phyloP scores from a whole-genome alignment of 2,113 vertebrate species.

The Marcusenius ussheri region DNA sequence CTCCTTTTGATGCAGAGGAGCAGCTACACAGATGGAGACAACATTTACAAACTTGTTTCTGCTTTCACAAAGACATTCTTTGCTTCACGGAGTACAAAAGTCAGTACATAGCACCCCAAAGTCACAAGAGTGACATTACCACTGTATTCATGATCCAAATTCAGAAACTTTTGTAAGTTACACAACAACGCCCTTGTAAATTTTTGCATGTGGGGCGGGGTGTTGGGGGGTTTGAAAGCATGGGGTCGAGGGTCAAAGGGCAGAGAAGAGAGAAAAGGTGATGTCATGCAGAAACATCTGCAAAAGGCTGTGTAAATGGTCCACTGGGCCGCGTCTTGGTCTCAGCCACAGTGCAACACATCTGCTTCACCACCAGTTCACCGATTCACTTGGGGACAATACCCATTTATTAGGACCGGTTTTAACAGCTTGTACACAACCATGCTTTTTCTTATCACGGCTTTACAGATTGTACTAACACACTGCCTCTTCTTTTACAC shows the following conservation, averaged over 20 bases:
- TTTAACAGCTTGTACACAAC: neutral
- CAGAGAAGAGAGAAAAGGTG: neutral
- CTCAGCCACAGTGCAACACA: neutral
- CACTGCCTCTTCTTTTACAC: neutral
- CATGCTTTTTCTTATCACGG: neutral
- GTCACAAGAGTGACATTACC: neutral
- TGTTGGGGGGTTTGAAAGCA: neutral
- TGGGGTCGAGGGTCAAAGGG: neutral
- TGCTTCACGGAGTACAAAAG: neutral
- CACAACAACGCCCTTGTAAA: neutral
- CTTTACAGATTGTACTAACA: neutral
- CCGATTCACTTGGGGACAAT: neutral
- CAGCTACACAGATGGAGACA: neutral
- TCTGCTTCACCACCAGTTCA: neutral
- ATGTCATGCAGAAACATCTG: conserved; percentile 19
- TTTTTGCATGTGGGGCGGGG: neutral
- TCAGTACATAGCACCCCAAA: neutral
- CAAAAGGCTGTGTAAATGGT: neutral
- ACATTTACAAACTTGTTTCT: neutral
- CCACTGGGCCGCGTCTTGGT: neutral
- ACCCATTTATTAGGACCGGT: neutral
- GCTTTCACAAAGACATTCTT: neutral
- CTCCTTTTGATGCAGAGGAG: neutral
- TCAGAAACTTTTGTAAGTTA: neutral
- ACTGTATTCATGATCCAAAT: neutral